Evolutionary conservation across 2,113 vertebrate species (phyloP), one percentile per base, ranked within the genome.

Genomic region (Cyanoliseus patagonus): DNA sequence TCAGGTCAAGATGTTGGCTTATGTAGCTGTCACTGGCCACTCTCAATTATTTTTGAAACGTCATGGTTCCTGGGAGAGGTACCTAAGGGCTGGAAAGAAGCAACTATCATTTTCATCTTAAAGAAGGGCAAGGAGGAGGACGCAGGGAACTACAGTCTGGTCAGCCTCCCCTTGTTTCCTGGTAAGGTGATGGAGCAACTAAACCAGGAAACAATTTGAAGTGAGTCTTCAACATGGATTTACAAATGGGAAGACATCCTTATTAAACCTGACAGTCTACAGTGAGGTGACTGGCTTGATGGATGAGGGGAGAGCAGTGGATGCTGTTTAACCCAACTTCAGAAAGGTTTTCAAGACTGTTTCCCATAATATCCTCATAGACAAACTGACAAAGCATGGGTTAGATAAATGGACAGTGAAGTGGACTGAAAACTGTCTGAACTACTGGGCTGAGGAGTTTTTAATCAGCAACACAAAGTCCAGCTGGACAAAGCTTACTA

Each of bases 281-380:
- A 33, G 8, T 0, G 15, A 53, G 16, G 7, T 89, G 68, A 83
- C 81, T 74, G 47, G 41, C 1, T 39, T 35, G 25, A 27, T 27
- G 41, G 42, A 31, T 27, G 24, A 76, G 4, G 10, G 46, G 18
- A 76, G 28, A 53, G 23, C 37, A 31, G 33, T 24, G 31, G n/a
- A 8, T 35, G 25, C 5, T 6, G 0, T 44, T 68, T 76, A 27
- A 5, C 22, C 59, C 0, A 0, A 51, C 22, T 70, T 75, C 67
- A 75, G 81, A 72, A 79, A 75, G 80, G 16, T 10, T 77, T 90
- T 81, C 15, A 13, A 24, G 41, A 42, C 7, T 39, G 16, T 52
- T 6, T 75, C 57, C 22, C 13, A 7, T 47, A 81, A 20, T 31
- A 63, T 42, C 37, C 37, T 84, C 23, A 52, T 5, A 41, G 51